Conservation (phyloP, 2,888 invertebrate species). For the Caenorhabditis doughertyi region DNA sequence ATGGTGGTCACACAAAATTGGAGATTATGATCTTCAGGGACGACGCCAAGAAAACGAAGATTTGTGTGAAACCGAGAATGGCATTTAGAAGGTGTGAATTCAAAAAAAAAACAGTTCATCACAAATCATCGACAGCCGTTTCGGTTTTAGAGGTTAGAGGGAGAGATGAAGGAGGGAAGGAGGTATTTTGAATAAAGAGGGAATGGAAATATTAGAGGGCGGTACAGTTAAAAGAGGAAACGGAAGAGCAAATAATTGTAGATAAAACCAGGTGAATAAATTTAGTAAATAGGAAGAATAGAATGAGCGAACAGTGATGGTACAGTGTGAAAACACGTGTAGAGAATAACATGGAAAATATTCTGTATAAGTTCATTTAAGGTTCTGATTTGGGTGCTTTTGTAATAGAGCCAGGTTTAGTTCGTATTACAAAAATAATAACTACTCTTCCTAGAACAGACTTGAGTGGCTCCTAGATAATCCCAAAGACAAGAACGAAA, state of each 20-base stretch:
- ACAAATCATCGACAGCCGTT: constrained; percentile 38
- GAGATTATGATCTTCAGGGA: constrained; percentile 50
- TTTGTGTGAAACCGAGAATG: constrained; percentile 33
- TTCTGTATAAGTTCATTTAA: too few species aligned
- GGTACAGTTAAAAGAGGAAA: constrained; percentile 10
- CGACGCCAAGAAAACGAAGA: constrained; percentile 36
- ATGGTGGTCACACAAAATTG: constrained; percentile 24
- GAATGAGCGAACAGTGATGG: background rate
- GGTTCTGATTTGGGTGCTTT: too few species aligned
- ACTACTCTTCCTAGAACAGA: too few species aligned
- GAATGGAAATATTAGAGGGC: too few species aligned
- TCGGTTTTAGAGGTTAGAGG: background rate
- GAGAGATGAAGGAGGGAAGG: background rate
- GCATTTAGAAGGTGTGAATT: constrained; percentile 16
- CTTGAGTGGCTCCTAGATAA: background rate
- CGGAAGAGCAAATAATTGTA: constrained; percentile 18
- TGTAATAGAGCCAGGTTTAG: too few species aligned
- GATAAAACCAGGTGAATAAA: constrained; percentile 54
- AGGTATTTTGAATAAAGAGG: background rate
- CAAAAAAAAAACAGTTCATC: constrained; percentile 41
- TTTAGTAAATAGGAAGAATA: background rate
- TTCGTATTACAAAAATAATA: too few species aligned
- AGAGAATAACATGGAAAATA: background rate
- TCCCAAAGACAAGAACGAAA: background rate
- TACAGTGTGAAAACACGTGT: constrained; percentile 49